Conservation (phyloP, 1,140 invertebrate species). For the Aphidius ervi region DNA sequence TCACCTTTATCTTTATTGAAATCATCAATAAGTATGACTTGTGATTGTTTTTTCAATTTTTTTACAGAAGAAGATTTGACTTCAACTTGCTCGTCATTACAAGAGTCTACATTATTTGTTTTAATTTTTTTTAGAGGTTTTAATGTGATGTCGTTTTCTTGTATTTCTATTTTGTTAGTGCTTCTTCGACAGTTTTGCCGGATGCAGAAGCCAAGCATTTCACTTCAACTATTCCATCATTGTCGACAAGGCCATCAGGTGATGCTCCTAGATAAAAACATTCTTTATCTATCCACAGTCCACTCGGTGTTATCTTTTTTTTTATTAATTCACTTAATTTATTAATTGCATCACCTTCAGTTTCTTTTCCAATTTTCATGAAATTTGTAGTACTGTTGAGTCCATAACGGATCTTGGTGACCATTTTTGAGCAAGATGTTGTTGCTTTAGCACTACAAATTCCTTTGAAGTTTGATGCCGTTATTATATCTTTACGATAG, state of each 20-base stretch:
- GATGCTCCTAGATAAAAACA: constrained; percentile 39
- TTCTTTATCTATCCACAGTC: constrained; percentile 43
- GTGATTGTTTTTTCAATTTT: no score
- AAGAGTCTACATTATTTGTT: no score
- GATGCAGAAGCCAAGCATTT: constrained; percentile 40
- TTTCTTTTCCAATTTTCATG: constrained; percentile 32
- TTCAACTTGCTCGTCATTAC: no score
- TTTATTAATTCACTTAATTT: constrained; percentile 26
- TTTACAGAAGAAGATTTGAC: no score
- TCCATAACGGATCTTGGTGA: constrained; percentile 29
- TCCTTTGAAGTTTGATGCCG: constrained; percentile 8
- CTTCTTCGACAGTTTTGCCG: constrained; percentile 22
- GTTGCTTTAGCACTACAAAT: constrained; percentile 25
- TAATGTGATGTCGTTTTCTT: no score
- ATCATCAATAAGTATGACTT: no score
- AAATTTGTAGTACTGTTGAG: constrained; percentile 24
- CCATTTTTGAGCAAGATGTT: constrained; percentile 27
- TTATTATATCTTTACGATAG: no score
- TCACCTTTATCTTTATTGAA: no score
- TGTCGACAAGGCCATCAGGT: constrained; percentile 45
- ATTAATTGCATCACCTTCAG: constrained; percentile 35
- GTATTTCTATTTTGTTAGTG: constrained; percentile 1
- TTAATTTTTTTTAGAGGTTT: no score
- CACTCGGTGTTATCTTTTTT: constrained; percentile 35
- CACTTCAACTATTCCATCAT: constrained; percentile 37